phyloP scores from a whole-genome alignment of 2,113 vertebrate species.

The Todiramphus saurophagus region DNA sequence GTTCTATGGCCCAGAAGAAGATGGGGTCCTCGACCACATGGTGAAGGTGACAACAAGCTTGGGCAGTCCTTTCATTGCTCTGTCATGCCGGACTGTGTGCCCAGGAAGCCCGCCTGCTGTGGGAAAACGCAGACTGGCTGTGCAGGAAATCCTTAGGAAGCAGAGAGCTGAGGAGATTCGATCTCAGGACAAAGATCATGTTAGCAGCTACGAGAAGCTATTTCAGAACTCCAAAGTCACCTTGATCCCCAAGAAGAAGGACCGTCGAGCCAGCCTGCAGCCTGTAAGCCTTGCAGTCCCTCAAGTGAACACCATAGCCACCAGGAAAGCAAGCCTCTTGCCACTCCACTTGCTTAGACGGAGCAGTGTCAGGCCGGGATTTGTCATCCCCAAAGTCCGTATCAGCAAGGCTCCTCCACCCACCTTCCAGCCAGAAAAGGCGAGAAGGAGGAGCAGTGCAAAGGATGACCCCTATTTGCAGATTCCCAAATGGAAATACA shows the following conservation, averaged over 20 bases:
- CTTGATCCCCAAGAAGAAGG: conserved; percentile 69
- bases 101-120: conserved; percentile 86
- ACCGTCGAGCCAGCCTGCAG: conserved; percentile 81
- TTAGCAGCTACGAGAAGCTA: conserved; percentile 70
- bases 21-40: conserved; percentile 91
- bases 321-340: conserved; percentile 84
- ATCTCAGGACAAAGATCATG: conserved; percentile 65
- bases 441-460: conserved; percentile 72
- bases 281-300: not conserved
- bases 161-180: conserved; percentile 70
- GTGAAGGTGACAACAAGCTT: conserved; percentile 89
- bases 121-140: conserved; percentile 84
- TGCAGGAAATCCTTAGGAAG: conserved; percentile 86
- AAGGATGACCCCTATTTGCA: conserved; percentile 84
- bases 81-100: conserved; percentile 87
- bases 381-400: conserved; percentile 87
- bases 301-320: not conserved
- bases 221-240: conserved; percentile 80
- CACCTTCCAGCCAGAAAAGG: conserved; percentile 83
- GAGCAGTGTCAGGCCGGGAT: conserved; percentile 88
- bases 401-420: conserved; percentile 86
- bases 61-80: conserved; percentile 84
- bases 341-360: conserved; percentile 82
- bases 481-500: conserved; percentile 95
- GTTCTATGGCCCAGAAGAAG: conserved; percentile 80